Evolutionary conservation across 92 coral and sea anemone species (phyloP), one percentile per base, ranked within the genome.

Genomic region (Actinostola sp.): DNA sequence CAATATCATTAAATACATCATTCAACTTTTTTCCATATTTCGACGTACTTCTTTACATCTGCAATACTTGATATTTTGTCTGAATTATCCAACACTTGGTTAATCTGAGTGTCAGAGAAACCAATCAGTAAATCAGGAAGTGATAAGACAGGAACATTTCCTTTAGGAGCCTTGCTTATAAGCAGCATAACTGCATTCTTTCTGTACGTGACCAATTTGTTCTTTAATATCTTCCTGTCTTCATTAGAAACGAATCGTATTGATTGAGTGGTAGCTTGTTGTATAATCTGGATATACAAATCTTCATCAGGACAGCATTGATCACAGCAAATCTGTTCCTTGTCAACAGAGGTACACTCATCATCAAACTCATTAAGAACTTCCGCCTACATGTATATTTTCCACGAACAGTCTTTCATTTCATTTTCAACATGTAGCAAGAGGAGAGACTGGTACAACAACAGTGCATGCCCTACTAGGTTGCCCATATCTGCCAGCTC

Each of bases 311-410:
- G n/a, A n/a, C n/a, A 26, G 49, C 80, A 74, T 45, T 61, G 61
- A 34, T 74, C 72, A 74, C 80, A 74, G 34, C 80, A 74, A 48
- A 31, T 41, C n/a, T 61, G 80, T 2, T 49, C 48, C 8, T 53
- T 67, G 25, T 1, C 29, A 7, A 28, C 17, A 8, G 43, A 24
- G 28, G 8, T 25, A 41, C 35, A 42, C 7, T 61, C 44, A 14
- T 14, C 55, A 57, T 58, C 78, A 63, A 28, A 15, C 38, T 31
- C 15, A 74, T 60, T 25, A 74, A 62, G 23, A 14, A 43, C 72
- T 76, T 76, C 8, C 82, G 41, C 24, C 75, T 49, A 33, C 82
- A 76, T n/a, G n/a, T n/a, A 8, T 50, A 54, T 0, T 19, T 41
- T 12, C 39, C n/a, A n/a, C n/a, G n/a, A n/a, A n/a, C n/a, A n/a